Percentiles rank a stretch among this genome's conserved stretches.
phyloP scores from a whole-genome alignment of 2,797 vertebrate species.

The Bradypus variegatus region DNA sequence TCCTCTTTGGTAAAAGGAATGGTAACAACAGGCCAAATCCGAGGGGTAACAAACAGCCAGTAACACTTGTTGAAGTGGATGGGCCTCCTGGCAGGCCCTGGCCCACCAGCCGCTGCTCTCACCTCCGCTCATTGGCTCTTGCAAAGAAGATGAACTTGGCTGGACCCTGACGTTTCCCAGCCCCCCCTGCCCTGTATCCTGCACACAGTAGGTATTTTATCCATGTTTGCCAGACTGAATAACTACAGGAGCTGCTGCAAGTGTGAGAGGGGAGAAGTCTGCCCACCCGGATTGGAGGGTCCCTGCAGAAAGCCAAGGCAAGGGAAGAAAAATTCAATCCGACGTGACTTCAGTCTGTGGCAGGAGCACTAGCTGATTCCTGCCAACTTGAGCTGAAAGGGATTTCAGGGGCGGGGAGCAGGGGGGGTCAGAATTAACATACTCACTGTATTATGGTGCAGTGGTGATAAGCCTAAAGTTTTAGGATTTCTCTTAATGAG shows the following conservation, averaged over 20 bases:
- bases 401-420: background rate
- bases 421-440: conserved; percentile 23
- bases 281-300: background rate
- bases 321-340: background rate
- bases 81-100: conserved; percentile 35
- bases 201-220: conserved; percentile 51
- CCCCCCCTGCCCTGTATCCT: background rate
- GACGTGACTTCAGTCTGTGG: background rate
- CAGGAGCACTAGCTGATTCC: background rate
- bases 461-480: conserved; percentile 45
- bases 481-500: conserved; percentile 52
- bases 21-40: conserved; percentile 37
- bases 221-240: background rate
- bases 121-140: conserved; percentile 27
- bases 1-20: conserved; percentile 40
- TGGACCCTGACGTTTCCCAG: background rate
- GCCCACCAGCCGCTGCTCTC: conserved; percentile 41
- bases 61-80: conserved; percentile 45
- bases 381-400: background rate
- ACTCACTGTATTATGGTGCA: conserved; percentile 43
- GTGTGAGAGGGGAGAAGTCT: background rate
- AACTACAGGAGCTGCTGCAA: background rate
- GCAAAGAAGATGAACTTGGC: background rate
- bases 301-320: background rate
- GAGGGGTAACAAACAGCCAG: conserved; percentile 4